Conservation (phyloP, 1,140 invertebrate species). For the Drosophila chauvacae region DNA sequence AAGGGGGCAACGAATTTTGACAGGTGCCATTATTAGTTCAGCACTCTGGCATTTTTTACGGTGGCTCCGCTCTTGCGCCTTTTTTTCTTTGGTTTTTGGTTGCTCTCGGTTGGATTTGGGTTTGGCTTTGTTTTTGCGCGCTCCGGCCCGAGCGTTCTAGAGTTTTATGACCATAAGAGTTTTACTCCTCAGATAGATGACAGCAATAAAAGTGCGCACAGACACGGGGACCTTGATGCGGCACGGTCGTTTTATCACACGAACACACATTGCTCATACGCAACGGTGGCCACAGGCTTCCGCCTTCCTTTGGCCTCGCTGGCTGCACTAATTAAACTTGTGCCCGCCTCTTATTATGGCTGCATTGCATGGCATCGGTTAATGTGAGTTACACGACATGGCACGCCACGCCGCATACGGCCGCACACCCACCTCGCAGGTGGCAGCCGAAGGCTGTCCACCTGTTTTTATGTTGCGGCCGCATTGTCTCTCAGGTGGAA, state of each 20-base stretch:
- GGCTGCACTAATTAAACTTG: conserved; percentile 82
- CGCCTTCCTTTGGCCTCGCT: conserved; percentile 64
- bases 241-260: conserved; percentile 74
- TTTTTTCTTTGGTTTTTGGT: conserved; percentile 28
- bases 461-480: conserved; percentile 68
- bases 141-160: conserved; percentile 61
- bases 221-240: conserved; percentile 64
- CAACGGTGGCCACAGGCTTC: conserved; percentile 76
- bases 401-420: conserved; percentile 10
- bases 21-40: conserved; percentile 84
- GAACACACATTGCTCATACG: conserved; percentile 82
- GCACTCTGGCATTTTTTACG: conserved; percentile 68
- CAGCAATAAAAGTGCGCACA: conserved; percentile 75
- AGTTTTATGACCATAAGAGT: conserved; percentile 81
- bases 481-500: conserved; percentile 64
- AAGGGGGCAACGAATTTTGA: conserved; percentile 78
- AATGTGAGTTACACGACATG: conserved; percentile 74
- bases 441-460: conserved; percentile 29
- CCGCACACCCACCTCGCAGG: conserved; percentile 3
- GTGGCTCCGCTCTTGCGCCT: conserved; percentile 17
- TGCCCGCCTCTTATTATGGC: conserved; percentile 79
- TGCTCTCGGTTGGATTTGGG: conserved; percentile 34
- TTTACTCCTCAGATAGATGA: conserved; percentile 80
- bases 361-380: conserved; percentile 82
- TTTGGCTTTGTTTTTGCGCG: conserved; percentile 63